Conservation (phyloP, 1,140 invertebrate genomes). For the Drosophila elegans region DNA sequence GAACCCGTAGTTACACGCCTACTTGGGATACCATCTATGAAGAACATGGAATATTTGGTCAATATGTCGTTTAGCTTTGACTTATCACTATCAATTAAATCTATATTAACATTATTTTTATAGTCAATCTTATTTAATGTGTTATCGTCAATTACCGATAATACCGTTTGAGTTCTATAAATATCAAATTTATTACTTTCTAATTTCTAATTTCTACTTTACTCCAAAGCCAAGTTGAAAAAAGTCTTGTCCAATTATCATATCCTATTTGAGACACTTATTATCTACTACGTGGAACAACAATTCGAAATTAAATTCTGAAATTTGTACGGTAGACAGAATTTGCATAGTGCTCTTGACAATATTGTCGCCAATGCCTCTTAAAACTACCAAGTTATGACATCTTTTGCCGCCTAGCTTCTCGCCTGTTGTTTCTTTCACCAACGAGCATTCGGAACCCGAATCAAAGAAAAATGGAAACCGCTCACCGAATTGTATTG, state of each 20-base stretch:
- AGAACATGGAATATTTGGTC: slow-evolving; percentile 13
- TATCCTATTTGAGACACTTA: neutral
- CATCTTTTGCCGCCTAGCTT: too few species aligned
- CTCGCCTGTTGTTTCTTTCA: too few species aligned
- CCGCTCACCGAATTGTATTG: too few species aligned
- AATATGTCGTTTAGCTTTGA: slow-evolving; percentile 7
- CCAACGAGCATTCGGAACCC: too few species aligned
- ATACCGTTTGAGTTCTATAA: too few species aligned
- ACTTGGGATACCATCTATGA: slow-evolving; percentile 12
- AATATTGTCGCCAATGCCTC: too few species aligned
- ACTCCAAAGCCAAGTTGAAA: slow-evolving; percentile 1
- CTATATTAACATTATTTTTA: too few species aligned
- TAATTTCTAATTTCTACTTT: too few species aligned
- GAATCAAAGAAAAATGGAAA: too few species aligned
- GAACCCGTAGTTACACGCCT: slow-evolving; percentile 17
- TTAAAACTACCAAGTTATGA: too few species aligned
- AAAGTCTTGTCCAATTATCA: neutral
- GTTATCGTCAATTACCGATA: too few species aligned
- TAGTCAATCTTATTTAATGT: too few species aligned
- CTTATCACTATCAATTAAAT: neutral
- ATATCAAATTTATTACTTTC: neutral
- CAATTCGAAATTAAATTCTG: slow-evolving; percentile 2
- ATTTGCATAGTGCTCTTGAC: slow-evolving; percentile 16
- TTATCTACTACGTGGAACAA: neutral
- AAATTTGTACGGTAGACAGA: slow-evolving; percentile 5